These are phyloP conservation scores for Aporophyla nigra DNA, from an alignment of 2,888 invertebrate genomes.

Conservation along the genomic window DNA sequence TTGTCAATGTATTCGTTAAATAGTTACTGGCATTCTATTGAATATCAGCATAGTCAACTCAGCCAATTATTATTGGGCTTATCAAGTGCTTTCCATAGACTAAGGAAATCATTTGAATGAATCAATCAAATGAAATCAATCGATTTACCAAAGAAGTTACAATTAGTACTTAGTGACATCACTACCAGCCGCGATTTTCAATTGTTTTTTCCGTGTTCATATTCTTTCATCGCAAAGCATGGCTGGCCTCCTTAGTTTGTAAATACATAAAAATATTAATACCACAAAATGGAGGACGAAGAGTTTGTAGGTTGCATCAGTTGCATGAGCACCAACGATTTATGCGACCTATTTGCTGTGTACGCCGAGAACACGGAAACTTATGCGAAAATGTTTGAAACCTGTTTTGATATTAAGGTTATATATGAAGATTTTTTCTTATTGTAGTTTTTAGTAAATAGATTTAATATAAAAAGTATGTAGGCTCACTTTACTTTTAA, in stretches of 20 bases:
- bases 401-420: slow-evolving; percentile 87
- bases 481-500: slow-evolving; percentile 26
- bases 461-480: slow-evolving; percentile 57
- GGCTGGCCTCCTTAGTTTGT: slow-evolving; percentile 72
- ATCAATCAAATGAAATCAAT: slow-evolving; percentile 33
- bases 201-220: slow-evolving; percentile 55
- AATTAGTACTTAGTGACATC: slow-evolving; percentile 19
- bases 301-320: slow-evolving; percentile 89
- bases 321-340: slow-evolving; percentile 87
- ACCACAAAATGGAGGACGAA: slow-evolving; percentile 82
- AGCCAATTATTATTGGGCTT: background rate
- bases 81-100: slow-evolving; percentile 3
- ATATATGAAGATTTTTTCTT: slow-evolving; percentile 57
- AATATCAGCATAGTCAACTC: background rate
- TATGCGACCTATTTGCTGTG: slow-evolving; percentile 88
- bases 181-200: slow-evolving; percentile 67
- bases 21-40: background rate
- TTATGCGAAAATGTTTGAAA: slow-evolving; percentile 87
- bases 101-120: background rate
- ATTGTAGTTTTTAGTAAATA: slow-evolving; percentile 41
- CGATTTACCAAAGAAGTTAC: slow-evolving; percentile 9
- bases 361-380: slow-evolving; percentile 85
- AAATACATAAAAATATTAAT: slow-evolving; percentile 60
- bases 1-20: background rate
- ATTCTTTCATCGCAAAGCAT: slow-evolving; percentile 44